A percentile compares a stretch with the other conserved stretches of the same genome.
phyloP scores from a whole-genome alignment of 2,888 invertebrate genomes.

The Eurytoma californica region DNA sequence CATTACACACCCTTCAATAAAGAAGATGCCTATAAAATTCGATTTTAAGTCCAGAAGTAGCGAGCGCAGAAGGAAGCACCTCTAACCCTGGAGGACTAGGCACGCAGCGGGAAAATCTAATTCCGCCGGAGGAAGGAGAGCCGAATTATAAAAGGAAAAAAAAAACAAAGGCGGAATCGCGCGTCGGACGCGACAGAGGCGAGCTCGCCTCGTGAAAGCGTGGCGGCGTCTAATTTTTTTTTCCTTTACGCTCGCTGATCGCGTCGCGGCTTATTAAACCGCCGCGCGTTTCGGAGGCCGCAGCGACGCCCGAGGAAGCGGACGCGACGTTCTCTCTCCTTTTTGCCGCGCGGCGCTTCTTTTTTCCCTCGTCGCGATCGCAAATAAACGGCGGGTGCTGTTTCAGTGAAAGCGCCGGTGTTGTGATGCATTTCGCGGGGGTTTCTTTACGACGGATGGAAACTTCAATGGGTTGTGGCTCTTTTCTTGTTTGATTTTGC shows the following conservation, averaged over 20 bases:
- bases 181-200: conserved; percentile 23
- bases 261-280: conserved; percentile 17
- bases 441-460: background rate
- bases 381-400: background rate
- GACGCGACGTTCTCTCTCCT: background rate
- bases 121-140: no score
- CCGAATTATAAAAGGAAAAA: background rate
- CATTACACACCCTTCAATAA: no score
- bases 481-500: no score
- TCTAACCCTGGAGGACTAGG: no score
- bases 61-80: no score
- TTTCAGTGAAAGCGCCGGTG: background rate
- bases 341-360: background rate
- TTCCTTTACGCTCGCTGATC: conserved; percentile 47
- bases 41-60: no score
- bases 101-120: no score
- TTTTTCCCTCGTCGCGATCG: conserved; percentile 18
- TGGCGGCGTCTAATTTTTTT: conserved; percentile 34
- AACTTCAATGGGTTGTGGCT: no score
- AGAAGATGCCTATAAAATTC: no score
- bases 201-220: conserved; percentile 43
- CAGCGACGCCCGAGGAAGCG: conserved; percentile 21
- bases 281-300: conserved; percentile 37
- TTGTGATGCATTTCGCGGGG: background rate
- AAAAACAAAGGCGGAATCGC: conserved; percentile 25